Evolutionary conservation across 1,140 invertebrate genomes (phyloP).

Genomic region (Octopus bimaculoides): DNA sequence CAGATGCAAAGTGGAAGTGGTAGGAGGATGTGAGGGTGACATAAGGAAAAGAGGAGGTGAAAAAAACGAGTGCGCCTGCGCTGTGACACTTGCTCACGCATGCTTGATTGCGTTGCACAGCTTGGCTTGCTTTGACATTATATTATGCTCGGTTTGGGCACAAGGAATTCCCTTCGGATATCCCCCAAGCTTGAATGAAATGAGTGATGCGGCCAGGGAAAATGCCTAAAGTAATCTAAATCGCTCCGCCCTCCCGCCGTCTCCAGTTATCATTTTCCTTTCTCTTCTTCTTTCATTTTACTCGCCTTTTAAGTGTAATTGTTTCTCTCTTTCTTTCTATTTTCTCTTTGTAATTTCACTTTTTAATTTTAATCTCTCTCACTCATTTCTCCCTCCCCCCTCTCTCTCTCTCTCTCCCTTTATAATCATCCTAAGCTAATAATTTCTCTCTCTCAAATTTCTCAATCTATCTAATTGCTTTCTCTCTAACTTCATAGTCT

Average conservation of each 20-base stretch:
- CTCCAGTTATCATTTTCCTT: background rate
- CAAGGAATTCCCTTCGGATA: conserved; percentile 1
- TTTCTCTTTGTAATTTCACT: background rate
- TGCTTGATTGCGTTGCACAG: background rate
- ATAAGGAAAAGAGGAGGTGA: background rate
- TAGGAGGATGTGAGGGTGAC: background rate
- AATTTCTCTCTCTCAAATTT: no score
- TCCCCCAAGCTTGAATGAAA: conserved; percentile 4
- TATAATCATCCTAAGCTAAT: no score
- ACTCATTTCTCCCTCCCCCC: background rate
- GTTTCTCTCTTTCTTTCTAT: background rate
- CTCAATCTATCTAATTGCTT: no score
- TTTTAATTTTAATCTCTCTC: background rate
- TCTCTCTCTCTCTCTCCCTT: background rate
- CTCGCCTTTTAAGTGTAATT: background rate
- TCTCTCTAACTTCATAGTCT: no score
- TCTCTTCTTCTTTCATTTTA: conserved; percentile 5
- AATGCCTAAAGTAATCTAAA: background rate
- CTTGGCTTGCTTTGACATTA: background rate
- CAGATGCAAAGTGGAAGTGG: background rate
- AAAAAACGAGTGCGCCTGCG: background rate
- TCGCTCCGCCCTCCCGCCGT: background rate
- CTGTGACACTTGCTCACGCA: background rate
- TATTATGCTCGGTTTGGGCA: background rate
- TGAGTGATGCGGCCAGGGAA: background rate